phyloP scores from a whole-genome alignment of 2,113 vertebrate genomes.

The Protomyctophum bolini region DNA sequence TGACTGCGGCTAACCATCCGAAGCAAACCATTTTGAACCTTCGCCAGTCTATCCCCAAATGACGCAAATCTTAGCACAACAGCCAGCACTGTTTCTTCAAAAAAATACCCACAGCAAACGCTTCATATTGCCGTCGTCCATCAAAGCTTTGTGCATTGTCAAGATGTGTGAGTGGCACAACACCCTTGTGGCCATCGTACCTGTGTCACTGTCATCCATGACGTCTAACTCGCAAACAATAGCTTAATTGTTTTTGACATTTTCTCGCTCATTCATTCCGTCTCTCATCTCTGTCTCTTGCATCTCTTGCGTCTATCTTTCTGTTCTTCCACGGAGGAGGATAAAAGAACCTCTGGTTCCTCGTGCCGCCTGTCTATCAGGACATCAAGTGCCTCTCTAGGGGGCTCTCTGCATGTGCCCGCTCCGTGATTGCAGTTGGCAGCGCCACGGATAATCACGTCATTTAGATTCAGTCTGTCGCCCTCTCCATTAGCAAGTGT shows the following conservation, averaged over 20 bases:
- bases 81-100: slow-evolving; percentile 29
- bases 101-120: background rate
- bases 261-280: too few relatives aligned
- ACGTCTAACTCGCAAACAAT: background rate
- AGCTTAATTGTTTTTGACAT: too few relatives aligned
- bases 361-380: slow-evolving; percentile 26
- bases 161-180: background rate
- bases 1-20: slow-evolving; percentile 7
- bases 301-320: too few relatives aligned
- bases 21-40: slow-evolving; percentile 41
- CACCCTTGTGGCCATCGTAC: background rate
- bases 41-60: slow-evolving; percentile 25
- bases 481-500: slow-evolving; percentile 67
- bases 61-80: slow-evolving; percentile 57
- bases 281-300: too few relatives aligned
- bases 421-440: slow-evolving; percentile 74
- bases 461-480: slow-evolving; percentile 73
- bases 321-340: background rate
- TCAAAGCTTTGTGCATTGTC: too few relatives aligned
- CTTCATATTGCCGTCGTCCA: background rate
- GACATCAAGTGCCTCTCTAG: slow-evolving; percentile 62
- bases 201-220: background rate
- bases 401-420: slow-evolving; percentile 45
- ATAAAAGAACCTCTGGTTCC: slow-evolving; percentile 46
- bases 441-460: slow-evolving; percentile 75